phyloP scores from a whole-genome alignment of 2,888 invertebrate genomes.

The Aproaerema taeniolella region DNA sequence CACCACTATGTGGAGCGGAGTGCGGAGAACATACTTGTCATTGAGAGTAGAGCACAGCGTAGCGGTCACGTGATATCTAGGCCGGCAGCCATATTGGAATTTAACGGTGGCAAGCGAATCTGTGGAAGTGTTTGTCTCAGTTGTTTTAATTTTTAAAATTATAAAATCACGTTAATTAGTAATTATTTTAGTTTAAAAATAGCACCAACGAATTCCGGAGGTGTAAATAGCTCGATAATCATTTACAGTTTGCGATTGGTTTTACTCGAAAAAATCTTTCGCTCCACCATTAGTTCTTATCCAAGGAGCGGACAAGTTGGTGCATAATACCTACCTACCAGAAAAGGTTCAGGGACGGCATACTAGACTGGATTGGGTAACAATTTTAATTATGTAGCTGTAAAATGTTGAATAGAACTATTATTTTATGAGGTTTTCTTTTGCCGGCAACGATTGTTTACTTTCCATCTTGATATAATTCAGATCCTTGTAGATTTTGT shows the following conservation, averaged over 20 bases:
- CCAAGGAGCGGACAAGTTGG: conserved; percentile 52
- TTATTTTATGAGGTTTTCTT: too few relatives aligned
- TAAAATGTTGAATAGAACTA: not conserved
- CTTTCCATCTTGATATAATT: conserved; percentile 16
- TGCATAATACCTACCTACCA: too few relatives aligned
- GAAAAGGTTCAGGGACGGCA: conserved; percentile 45
- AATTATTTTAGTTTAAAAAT: too few relatives aligned
- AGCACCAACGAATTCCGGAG: too few relatives aligned
- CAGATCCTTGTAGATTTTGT: too few relatives aligned
- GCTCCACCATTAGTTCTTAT: conserved; percentile 56
- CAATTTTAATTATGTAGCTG: conserved; percentile 12
- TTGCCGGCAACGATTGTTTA: conserved; percentile 52
- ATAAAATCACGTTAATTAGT: too few relatives aligned
- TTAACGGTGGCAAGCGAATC: conserved; percentile 39
- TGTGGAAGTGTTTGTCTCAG: conserved; percentile 17
- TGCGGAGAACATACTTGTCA: too few relatives aligned
- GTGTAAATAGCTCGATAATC: too few relatives aligned
- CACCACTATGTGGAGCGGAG: too few relatives aligned
- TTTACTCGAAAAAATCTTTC: too few relatives aligned
- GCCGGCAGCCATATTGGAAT: conserved; percentile 57
- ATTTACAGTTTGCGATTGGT: too few relatives aligned
- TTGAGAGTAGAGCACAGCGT: too few relatives aligned
- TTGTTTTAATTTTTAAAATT: not conserved
- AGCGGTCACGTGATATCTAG: conserved; percentile 48
- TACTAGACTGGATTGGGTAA: conserved; percentile 34